Conservation (phyloP, 2,888 invertebrate species). For the Himalopsyche japonica region DNA sequence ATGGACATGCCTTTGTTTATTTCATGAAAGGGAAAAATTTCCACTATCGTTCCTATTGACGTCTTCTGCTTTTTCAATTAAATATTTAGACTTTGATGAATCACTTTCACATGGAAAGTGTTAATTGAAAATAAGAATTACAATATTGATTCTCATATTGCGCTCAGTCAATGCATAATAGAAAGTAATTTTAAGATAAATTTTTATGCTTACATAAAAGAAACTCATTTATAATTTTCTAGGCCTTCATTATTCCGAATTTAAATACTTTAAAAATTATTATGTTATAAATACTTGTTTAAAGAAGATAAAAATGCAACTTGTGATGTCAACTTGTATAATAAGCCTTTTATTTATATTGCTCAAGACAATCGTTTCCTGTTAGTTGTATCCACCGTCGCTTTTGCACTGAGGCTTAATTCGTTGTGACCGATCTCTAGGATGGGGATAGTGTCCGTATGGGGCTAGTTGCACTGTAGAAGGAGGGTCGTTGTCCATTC, state of each 20-base stretch:
- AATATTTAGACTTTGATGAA: not conserved
- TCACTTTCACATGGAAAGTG: not conserved
- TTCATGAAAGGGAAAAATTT: conserved; percentile 3
- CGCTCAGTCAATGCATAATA: not conserved
- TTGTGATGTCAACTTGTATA: no score
- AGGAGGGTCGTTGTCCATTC: conserved; percentile 24
- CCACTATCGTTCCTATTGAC: not conserved
- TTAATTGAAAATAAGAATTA: not conserved
- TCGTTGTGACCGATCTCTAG: conserved; percentile 4
- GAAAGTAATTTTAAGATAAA: no score
- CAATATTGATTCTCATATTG: not conserved
- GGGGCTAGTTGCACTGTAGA: conserved; percentile 3
- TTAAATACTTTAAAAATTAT: no score
- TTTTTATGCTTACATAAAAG: no score
- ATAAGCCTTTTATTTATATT: not conserved
- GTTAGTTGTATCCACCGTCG: not conserved
- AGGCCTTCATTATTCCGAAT: no score
- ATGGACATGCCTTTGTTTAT: conserved; percentile 6
- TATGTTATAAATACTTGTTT: no score
- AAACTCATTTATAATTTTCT: no score
- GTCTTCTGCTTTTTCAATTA: not conserved
- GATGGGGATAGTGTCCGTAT: not conserved
- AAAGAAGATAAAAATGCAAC: no score
- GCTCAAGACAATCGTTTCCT: not conserved
- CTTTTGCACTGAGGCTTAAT: not conserved